Evolutionary conservation across 2,888 invertebrate species (phyloP).

Genomic region (Serripes groenlandicus): DNA sequence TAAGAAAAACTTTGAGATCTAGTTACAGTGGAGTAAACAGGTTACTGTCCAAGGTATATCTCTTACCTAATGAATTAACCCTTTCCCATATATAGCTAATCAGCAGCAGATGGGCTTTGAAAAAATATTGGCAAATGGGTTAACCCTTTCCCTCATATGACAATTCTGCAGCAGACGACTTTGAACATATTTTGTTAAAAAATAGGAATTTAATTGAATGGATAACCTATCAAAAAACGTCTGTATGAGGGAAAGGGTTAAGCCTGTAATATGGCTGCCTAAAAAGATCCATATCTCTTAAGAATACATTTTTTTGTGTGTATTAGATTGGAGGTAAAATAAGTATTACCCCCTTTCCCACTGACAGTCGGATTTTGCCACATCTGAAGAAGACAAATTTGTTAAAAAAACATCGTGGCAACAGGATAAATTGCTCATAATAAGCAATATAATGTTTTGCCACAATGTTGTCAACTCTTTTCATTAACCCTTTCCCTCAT

Average conservation of each 20-base stretch:
- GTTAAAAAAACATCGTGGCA: neutral
- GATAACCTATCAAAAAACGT: no score
- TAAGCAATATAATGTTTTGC: neutral
- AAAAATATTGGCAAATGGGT: neutral
- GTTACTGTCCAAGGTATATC: no score
- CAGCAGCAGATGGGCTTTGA: neutral
- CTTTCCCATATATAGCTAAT: neutral
- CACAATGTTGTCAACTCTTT: neutral
- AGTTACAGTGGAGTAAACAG: no score
- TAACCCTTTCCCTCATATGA: no score
- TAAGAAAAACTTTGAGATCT: no score
- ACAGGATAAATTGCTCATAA: neutral
- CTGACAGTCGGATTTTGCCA: neutral
- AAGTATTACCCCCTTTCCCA: neutral
- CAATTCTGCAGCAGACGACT: no score
- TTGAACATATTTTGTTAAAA: no score
- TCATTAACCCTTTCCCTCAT: neutral
- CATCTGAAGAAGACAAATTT: neutral
- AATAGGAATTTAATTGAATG: no score
- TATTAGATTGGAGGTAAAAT: neutral
- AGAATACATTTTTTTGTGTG: neutral
- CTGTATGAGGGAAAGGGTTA: no score
- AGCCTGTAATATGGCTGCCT: neutral
- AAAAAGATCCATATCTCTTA: neutral
- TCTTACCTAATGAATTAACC: no score